phyloP scores from a whole-genome alignment of 2,888 invertebrate species.

The Mythimna lalbum region DNA sequence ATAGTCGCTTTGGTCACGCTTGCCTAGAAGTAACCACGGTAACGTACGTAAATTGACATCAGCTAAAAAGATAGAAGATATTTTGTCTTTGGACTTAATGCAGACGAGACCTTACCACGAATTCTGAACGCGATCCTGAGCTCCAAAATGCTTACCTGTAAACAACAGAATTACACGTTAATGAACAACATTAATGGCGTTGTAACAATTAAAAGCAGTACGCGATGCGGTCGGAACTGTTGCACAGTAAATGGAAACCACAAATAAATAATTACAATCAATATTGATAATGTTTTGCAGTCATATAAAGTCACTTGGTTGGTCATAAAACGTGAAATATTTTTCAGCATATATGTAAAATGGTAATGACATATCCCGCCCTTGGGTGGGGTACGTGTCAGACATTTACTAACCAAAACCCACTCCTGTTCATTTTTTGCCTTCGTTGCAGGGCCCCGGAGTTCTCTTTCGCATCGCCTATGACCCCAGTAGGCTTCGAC shows the following conservation, averaged over 20 bases:
- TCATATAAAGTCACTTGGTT: neutral
- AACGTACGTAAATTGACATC: constrained; percentile 5
- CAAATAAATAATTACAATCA: constrained; percentile 43
- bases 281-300: constrained; percentile 34
- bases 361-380: no score
- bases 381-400: no score
- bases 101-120: no score
- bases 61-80: constrained; percentile 18
- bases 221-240: constrained; percentile 32
- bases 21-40: no score
- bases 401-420: neutral
- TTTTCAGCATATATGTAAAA: neutral
- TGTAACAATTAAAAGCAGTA: constrained; percentile 36
- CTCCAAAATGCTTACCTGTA: constrained; percentile 51
- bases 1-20: no score
- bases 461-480: no score
- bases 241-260: constrained; percentile 41
- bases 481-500: no score
- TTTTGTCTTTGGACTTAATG: constrained; percentile 4
- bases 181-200: constrained; percentile 31
- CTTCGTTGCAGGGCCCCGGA: no score
- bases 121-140: neutral
- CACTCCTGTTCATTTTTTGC: no score
- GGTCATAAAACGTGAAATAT: neutral
- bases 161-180: constrained; percentile 52